Conservation (phyloP, 2,797 vertebrate genomes). For the Chaenodraco wilsoni region DNA sequence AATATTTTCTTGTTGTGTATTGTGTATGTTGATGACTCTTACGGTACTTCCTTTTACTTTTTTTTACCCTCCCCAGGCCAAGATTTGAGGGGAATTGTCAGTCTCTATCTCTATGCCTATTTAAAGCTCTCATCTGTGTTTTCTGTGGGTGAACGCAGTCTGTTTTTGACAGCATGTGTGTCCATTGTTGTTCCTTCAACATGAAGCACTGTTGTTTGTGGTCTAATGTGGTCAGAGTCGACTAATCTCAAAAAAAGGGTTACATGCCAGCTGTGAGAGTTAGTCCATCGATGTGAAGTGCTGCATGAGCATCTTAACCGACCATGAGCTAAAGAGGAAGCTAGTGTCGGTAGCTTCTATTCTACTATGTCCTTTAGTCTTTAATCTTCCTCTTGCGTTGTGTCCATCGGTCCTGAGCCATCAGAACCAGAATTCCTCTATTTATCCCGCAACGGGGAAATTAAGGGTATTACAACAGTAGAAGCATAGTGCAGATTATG, state of each 20-base stretch:
- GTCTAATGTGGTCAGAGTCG: slow-evolving; percentile 63
- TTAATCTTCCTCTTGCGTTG: neutral
- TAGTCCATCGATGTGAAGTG: slow-evolving; percentile 43
- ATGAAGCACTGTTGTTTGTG: slow-evolving; percentile 55
- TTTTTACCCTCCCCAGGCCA: slow-evolving; percentile 67
- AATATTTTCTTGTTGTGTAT: slow-evolving; percentile 62
- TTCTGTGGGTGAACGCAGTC: slow-evolving; percentile 44
- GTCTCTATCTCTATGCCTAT: slow-evolving; percentile 55
- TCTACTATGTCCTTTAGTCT: neutral
- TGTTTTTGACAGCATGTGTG: slow-evolving; percentile 69
- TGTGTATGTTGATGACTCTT: slow-evolving; percentile 55
- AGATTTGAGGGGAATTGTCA: slow-evolving; percentile 79
- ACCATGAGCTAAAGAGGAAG: slow-evolving; percentile 23
- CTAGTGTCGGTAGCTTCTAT: neutral
- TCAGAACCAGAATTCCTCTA: too few species aligned
- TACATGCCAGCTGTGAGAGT: slow-evolving; percentile 63
- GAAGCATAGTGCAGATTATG: too few species aligned
- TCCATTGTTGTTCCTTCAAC: slow-evolving; percentile 67
- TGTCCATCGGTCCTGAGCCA: neutral
- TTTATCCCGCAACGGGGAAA: too few species aligned
- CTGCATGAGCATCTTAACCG: slow-evolving; percentile 14
- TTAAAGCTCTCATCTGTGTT: slow-evolving; percentile 71
- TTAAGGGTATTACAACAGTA: too few species aligned
- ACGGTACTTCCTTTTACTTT: slow-evolving; percentile 72
- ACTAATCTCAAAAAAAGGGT: slow-evolving; percentile 59